Percentiles rank a stretch among this genome's conserved stretches.
Conservation (phyloP, 2,797 vertebrate species). For the Pelodytes ibericus region DNA sequence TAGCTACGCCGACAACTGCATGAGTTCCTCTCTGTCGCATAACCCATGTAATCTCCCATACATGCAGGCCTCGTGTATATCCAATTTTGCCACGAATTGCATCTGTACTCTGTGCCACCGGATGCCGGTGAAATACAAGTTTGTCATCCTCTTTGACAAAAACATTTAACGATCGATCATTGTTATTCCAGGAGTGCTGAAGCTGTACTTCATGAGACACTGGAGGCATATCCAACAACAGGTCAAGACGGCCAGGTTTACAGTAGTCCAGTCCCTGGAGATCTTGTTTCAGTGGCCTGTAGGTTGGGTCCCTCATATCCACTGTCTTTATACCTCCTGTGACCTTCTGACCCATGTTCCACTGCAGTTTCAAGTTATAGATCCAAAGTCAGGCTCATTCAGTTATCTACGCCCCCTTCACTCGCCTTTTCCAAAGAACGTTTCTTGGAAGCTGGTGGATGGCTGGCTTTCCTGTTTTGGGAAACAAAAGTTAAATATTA, state of each 20-base stretch:
- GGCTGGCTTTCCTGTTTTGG: conserved; percentile 69
- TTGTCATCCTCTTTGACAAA: conserved; percentile 98
- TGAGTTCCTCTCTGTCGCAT: conserved; percentile 96
- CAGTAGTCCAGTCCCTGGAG: conserved; percentile 90
- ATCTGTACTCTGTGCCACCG: conserved; percentile 97
- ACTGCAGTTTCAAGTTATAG: conserved; percentile 54
- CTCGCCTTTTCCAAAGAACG: conserved; percentile 16
- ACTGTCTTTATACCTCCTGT: conserved; percentile 97
- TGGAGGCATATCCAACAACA: conserved; percentile 94
- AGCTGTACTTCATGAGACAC: conserved; percentile 82
- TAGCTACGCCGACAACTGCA: conserved; percentile 93
- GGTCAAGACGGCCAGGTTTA: conserved; percentile 91
- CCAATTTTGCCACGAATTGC: conserved; percentile 92
- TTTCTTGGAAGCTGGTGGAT: background rate
- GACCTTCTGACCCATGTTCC: conserved; percentile 95
- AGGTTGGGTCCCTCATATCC: conserved; percentile 94
- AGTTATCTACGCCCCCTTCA: conserved; percentile 44
- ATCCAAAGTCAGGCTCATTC: conserved; percentile 64
- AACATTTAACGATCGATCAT: conserved; percentile 94
- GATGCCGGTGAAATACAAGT: conserved; percentile 95
- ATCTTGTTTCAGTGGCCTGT: conserved; percentile 90
- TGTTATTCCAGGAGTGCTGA: conserved; percentile 93
- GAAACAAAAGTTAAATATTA: conserved; percentile 62
- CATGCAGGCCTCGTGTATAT: conserved; percentile 94
- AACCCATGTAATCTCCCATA: conserved; percentile 98